A percentile compares a stretch with the other conserved stretches of the same genome.
These are phyloP conservation scores for Salpingus planirostris DNA, from an alignment of 2,888 invertebrate genomes.

Conservation along the genomic window DNA sequence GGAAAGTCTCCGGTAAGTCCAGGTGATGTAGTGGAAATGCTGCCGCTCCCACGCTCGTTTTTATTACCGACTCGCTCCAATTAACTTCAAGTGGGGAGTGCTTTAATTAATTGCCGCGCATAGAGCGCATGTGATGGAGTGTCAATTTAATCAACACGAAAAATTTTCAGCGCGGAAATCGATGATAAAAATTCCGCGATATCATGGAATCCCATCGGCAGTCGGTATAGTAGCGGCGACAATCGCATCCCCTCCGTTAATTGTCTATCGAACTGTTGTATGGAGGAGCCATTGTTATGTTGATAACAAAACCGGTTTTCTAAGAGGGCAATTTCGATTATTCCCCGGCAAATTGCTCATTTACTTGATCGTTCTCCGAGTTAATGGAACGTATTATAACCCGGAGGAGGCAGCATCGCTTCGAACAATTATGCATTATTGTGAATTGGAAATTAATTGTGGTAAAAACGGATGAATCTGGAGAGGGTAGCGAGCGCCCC, in stretches of 20 bases:
- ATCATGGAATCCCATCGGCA: too few species aligned
- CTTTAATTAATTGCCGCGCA: conserved; percentile 13
- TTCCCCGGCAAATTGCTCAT: conserved; percentile 16
- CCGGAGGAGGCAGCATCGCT: too few species aligned
- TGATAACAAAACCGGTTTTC: conserved; percentile 15
- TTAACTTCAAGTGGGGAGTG: conserved; percentile 10
- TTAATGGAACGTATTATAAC: conserved; percentile 16
- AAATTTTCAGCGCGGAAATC: conserved; percentile 3
- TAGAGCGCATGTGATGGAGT: conserved; percentile 11
- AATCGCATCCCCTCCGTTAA: conserved; percentile 6
- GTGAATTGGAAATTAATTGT: conserved; percentile 11
- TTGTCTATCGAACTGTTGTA: conserved; percentile 13
- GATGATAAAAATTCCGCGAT: too few species aligned
- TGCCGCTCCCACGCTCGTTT: too few species aligned
- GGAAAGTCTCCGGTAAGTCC: too few species aligned
- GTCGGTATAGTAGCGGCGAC: too few species aligned
- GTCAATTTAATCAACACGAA: conserved; percentile 1
- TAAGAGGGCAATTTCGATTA: conserved; percentile 14
- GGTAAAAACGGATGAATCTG: too few species aligned
- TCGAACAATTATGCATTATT: conserved; percentile 13
- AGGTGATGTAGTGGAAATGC: too few species aligned
- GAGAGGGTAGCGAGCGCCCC: too few species aligned
- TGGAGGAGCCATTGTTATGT: conserved; percentile 13
- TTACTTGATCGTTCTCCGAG: conserved; percentile 13
- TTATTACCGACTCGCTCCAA: conserved; percentile 8